Base-by-base conservation (phyloP, 2,113 vertebrate genomes). In the Cyanoramphus novaezelandiae region DNA sequence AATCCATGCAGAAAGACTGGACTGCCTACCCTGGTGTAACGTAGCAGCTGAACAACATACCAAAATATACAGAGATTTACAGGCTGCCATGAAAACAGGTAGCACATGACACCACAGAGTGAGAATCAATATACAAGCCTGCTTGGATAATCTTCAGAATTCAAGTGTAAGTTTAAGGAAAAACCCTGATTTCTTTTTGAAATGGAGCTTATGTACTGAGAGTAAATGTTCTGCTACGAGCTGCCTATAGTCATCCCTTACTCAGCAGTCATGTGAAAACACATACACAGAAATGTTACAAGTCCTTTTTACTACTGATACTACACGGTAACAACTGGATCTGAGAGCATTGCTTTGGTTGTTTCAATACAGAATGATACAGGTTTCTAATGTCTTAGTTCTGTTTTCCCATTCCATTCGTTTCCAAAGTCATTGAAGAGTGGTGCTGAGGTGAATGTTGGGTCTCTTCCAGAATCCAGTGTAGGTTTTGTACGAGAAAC, bases 281-380 rank as follows among this genome's bases (percentile, higher is more conserved):
- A 85, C 70, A 77, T 7, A 93, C 82, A 90, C 65, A 69, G 33
- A 80, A 83, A 84, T 44, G 46, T 65, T 74, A 92, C 82, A 20
- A 79, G 55, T 91, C 95, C 78, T 86, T 74, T 87, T 87, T 60
- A 94, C 90, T 92, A 81, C 75, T 85, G 71, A 80, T 46, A 93
- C 79, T 94, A 93, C 92, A 96, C 57, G 90, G 77, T 64, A 94
- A 93, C 50, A 82, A 93, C 88, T 96, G 92, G 77, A 90, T 95
- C 85, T 44, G 93, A 80, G 14, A 94, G 86, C 49, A 10, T 79
- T 97, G 96, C 95, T 97, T 98, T 95, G 95, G 97, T 93, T 95
- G 93, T 95, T 65, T 92, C 55, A 80, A 75, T 92, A 71, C 92
- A 97, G 95, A 91, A 91, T 88, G 92, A 90, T 46, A 86, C 35